phyloP scores from a whole-genome alignment of 1,140 invertebrate genomes.

The Eumaeus atala region DNA sequence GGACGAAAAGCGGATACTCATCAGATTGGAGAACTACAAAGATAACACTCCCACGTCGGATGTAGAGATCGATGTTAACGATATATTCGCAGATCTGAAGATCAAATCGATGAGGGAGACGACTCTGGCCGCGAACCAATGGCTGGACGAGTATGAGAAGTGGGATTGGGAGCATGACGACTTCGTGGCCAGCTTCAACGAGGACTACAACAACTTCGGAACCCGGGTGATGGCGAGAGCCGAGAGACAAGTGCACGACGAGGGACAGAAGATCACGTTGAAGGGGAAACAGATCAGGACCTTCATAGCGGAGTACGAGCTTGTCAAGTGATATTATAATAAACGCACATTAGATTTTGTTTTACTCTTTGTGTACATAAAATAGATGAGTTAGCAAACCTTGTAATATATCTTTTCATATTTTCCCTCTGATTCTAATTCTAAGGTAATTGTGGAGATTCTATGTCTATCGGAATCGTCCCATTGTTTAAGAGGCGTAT shows the following conservation, averaged over 20 bases:
- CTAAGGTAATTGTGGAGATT: no score
- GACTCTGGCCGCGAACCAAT: slow-evolving; percentile 80
- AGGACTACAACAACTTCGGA: slow-evolving; percentile 27
- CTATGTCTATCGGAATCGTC: no score
- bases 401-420: no score
- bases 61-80: slow-evolving; percentile 38
- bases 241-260: slow-evolving; percentile 15
- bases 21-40: slow-evolving; percentile 92
- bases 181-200: slow-evolving; percentile 36
- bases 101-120: slow-evolving; percentile 78
- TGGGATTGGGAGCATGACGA: slow-evolving; percentile 65
- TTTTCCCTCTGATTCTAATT: no score
- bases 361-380: background rate
- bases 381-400: no score
- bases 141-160: slow-evolving; percentile 63
- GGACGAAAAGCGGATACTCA: slow-evolving; percentile 77
- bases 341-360: background rate
- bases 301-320: slow-evolving; percentile 40
- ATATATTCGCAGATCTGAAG: slow-evolving; percentile 75
- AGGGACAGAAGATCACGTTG: slow-evolving; percentile 36
- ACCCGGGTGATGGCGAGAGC: background rate
- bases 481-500: no score
- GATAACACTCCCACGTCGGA: slow-evolving; percentile 78
- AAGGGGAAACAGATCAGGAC: slow-evolving; percentile 53
- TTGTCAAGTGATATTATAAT: slow-evolving; percentile 4